Evolutionary conservation across 2,113 vertebrate species (phyloP), one percentile per base, ranked within the genome.

Genomic region (Chlorodrepanis virens): DNA sequence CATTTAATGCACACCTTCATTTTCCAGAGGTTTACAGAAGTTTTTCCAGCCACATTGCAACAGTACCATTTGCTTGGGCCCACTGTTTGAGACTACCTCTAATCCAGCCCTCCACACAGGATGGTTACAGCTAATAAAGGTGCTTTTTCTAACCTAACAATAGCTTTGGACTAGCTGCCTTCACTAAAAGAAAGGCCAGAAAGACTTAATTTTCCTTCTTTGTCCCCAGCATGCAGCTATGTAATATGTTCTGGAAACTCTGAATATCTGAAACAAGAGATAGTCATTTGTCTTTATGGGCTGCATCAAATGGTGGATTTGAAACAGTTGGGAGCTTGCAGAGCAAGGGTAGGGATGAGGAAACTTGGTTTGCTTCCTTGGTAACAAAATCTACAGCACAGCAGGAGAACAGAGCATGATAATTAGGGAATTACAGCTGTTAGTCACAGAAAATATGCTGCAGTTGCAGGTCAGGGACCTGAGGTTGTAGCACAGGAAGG

Each of bases 351-450:
- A 93, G 49, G 84, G 87, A 93, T 22, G 56, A 89, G 56, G 74
- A 94, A 95, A 86, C 71, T 96, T 91, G 61, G 87, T 94, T 94
- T 94, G 95, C 94, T 94, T 94, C 97, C 95, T 96, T 96, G 95
- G 97, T 97, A 98, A 98, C 97, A 95, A 87, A 98, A 98, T 91
- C 97, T 97, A 96, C 93, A 92, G 96, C 95, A 71, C 98, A 98
- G 97, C 98, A 97, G 97, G 98, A 97, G 93, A 96, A 96, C 87
- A 84, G 96, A 98, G 97, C 97, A 97, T 98, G 98, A 97, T 97
- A 98, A 98, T 98, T 98, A 98, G 96, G 95, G 96, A 96, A 97
- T 98, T 97, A 97, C 95, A 95, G 95, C 97, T 96, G 95, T 98
- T 98, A 98, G 98, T 98, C 98, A 96, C 96, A 97, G 95, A 97